Percentiles rank a stretch among this genome's conserved stretches.
phyloP scores from a whole-genome alignment of 2,888 invertebrate genomes.

The Amphipyra berbera region DNA sequence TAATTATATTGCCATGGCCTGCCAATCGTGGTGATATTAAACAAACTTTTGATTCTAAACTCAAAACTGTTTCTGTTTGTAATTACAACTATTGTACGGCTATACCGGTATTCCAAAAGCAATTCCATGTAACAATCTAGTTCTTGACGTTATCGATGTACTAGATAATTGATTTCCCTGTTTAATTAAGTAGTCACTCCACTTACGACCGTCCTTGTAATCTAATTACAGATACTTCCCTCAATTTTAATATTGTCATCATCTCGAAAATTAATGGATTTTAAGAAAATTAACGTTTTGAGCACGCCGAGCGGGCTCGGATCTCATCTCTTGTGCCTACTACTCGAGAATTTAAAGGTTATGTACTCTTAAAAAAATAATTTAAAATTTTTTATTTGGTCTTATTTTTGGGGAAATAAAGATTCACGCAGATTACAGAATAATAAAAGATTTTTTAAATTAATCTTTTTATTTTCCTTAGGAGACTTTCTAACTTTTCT shows the following conservation, averaged over 20 bases:
- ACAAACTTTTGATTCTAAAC: not conserved
- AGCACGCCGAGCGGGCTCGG: slow-evolving; percentile 24
- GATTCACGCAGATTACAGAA: too few relatives aligned
- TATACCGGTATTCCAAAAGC: not conserved
- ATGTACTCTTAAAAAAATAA: not conserved
- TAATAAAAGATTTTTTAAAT: too few relatives aligned
- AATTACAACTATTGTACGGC: slow-evolving; percentile 1
- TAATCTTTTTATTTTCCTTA: too few relatives aligned
- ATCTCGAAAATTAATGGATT: slow-evolving; percentile 54
- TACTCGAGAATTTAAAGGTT: slow-evolving; percentile 17
- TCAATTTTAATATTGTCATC: slow-evolving; percentile 57
- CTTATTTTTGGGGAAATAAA: too few relatives aligned
- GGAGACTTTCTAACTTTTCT: too few relatives aligned
- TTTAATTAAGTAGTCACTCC: slow-evolving; percentile 53
- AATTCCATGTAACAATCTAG: slow-evolving; percentile 6
- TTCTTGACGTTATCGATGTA: slow-evolving; percentile 22
- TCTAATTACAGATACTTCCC: slow-evolving; percentile 48
- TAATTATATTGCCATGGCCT: too few relatives aligned
- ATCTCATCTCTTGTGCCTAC: slow-evolving; percentile 23
- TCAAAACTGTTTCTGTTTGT: not conserved
- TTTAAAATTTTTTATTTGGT: too few relatives aligned
- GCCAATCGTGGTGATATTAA: not conserved
- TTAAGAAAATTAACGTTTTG: slow-evolving; percentile 50
- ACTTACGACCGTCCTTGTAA: slow-evolving; percentile 39
- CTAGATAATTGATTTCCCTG: slow-evolving; percentile 49